Evolutionary conservation across 2,113 vertebrate species (phyloP), one percentile per base, ranked within the genome.

Genomic region (Menura novaehollandiae): DNA sequence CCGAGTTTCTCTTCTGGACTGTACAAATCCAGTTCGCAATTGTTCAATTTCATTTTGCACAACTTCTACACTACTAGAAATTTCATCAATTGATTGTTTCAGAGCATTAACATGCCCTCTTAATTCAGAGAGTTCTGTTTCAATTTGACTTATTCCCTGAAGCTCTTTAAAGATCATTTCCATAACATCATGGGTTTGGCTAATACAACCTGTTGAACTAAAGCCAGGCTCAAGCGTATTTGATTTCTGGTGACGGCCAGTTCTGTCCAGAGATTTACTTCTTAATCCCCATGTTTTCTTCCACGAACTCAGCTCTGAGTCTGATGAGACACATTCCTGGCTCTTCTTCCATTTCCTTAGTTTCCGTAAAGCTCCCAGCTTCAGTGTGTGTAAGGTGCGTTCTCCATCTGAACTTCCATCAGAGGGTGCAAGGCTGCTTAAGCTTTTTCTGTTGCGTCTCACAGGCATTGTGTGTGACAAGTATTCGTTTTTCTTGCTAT

Each of bases 141-240:
- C 99, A 46, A 99, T 99, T 96, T 99, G 99, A 96, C 99, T 99
- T 96, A 99, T 99, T 67, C 99, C 99, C 96, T 99, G 99, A 89
- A 99, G 99, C 91, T 99, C 99, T 96, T 99, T 99, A 80, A 99
- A 99, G 89, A 99, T 99, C 99, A 99, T 99, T 97, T 99, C 99
- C 99, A 99, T 99, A 75, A 99, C 99, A 97, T 99, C 99, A 20
- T 99, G 99, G 19, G 99, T 99, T 95, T 99, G 99, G 96, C 98
- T 99, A 94, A 99, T 99, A 95, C 99, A 99, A 71, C 99, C 99
- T 13, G 99, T 99, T 0, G 99, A 99, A 90, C 99, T 99, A 92
- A 99, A 99, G 26, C 99, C 98, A 27, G 99, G 99, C 92, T 99
- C 99, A 24, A 99, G 95, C 13, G 98, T 97, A 47, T 96, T 98